phyloP scores from a whole-genome alignment of 2,797 vertebrate genomes.

The Pangasius sanitwongsei region DNA sequence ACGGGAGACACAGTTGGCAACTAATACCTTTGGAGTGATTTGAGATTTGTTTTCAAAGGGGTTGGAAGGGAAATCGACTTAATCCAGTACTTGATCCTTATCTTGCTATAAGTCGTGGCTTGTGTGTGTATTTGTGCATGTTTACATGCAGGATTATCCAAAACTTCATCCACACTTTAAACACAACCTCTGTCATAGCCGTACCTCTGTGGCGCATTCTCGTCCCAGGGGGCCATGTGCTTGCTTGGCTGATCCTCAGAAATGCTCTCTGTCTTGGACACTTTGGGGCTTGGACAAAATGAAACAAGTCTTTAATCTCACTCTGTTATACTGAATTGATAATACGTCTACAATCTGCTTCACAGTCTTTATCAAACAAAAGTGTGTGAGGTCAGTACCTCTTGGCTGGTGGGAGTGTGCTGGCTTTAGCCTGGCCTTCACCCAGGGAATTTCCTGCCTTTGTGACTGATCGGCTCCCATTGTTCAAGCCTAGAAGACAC shows the following conservation, averaged over 20 bases:
- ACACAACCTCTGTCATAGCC: not conserved
- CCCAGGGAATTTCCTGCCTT: slow-evolving; percentile 70
- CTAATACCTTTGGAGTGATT: slow-evolving; percentile 16
- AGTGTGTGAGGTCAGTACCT: slow-evolving; percentile 68
- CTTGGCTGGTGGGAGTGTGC: slow-evolving; percentile 80
- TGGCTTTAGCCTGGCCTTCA: slow-evolving; percentile 77
- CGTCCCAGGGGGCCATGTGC: slow-evolving; percentile 80
- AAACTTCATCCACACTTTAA: not conserved
- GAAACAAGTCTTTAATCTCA: not conserved
- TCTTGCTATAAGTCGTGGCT: slow-evolving; percentile 7
- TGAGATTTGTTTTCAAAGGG: slow-evolving; percentile 21
- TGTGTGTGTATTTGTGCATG: slow-evolving; percentile 17
- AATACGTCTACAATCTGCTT: not conserved
- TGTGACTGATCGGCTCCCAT: slow-evolving; percentile 65
- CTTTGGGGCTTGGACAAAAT: slow-evolving; percentile 74
- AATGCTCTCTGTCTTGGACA: slow-evolving; percentile 77
- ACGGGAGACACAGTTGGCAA: not conserved
- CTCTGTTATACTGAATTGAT: not conserved
- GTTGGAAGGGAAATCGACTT: slow-evolving; percentile 27
- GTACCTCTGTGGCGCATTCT: slow-evolving; percentile 81
- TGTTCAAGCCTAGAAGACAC: slow-evolving; percentile 69
- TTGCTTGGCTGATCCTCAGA: slow-evolving; percentile 78
- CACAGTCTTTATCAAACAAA: not conserved
- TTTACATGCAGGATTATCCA: slow-evolving; percentile 11
- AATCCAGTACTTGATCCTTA: slow-evolving; percentile 25